Conservation (phyloP, 2,113 vertebrate species). For the Oceanodroma tethys region DNA sequence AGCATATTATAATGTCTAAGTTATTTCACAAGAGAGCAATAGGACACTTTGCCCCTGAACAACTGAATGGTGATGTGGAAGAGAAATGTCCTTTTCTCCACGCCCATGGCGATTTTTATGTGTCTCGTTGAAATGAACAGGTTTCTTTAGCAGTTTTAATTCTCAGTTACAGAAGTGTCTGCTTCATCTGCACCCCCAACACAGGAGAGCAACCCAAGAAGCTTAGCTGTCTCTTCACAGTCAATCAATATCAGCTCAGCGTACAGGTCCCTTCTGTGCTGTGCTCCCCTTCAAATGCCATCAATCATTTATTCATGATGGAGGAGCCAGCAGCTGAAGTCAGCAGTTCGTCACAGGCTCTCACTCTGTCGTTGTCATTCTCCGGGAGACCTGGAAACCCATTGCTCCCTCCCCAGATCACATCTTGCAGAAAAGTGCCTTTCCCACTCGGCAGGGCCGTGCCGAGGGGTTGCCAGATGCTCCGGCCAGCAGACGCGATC, state of each 20-base stretch:
- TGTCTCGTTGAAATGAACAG: background rate
- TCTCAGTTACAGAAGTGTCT: background rate
- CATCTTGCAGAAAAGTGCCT: background rate
- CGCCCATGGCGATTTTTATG: background rate
- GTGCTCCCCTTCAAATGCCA: background rate
- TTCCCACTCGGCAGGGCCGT: too few species aligned
- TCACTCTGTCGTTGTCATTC: background rate
- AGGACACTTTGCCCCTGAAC: background rate
- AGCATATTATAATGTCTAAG: background rate
- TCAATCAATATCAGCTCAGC: background rate
- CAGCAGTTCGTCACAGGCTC: background rate
- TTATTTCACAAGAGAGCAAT: background rate
- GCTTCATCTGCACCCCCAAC: background rate
- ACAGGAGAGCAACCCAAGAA: background rate
- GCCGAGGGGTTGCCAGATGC: background rate
- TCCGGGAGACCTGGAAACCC: background rate
- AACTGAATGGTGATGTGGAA: background rate
- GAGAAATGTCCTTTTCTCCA: background rate
- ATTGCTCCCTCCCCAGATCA: too few species aligned
- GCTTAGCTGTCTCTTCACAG: background rate
- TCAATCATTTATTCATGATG: background rate
- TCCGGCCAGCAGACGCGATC: accelerated
- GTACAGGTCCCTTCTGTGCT: background rate
- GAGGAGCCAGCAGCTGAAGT: background rate
- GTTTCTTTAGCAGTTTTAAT: background rate